A percentile compares a stretch with the other conserved stretches of the same genome.
Conservation (phyloP, 2,113 vertebrate species). For the Erpornis zantholeuca region DNA sequence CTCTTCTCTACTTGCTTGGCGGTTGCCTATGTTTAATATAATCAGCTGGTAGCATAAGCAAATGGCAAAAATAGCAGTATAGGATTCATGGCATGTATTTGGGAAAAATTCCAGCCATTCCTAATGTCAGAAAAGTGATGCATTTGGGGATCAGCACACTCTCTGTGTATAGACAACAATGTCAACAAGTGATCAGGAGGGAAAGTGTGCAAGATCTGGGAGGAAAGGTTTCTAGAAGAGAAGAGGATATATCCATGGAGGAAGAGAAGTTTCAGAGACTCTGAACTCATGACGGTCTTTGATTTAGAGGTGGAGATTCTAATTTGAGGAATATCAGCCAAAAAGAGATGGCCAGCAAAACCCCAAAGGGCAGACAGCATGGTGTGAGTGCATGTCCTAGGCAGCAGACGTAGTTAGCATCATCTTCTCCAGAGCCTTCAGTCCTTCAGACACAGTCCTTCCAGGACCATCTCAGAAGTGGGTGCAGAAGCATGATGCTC, state of each 20-base stretch:
- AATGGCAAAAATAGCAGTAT: neutral
- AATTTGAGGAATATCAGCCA: neutral
- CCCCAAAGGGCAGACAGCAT: neutral
- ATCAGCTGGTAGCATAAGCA: neutral
- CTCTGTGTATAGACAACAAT: neutral
- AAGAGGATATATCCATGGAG: neutral
- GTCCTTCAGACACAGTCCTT: neutral
- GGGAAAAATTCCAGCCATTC: neutral
- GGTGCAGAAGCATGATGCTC: neutral
- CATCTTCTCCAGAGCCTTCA: neutral
- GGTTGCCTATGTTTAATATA: neutral
- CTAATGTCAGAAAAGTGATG: neutral
- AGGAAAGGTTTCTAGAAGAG: neutral
- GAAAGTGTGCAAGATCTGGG: neutral
- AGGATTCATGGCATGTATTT: neutral
- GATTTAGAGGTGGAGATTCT: neutral
- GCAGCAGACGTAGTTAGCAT: neutral
- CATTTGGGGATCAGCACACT: neutral
- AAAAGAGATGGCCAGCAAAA: neutral
- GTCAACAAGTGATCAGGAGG: neutral
- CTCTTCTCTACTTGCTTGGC: neutral
- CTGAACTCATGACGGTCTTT: neutral
- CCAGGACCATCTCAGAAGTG: neutral
- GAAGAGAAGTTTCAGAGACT: neutral
- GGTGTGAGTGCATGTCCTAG: neutral